Percentiles rank a stretch among this genome's conserved stretches.
phyloP scores from a whole-genome alignment of 1,140 invertebrate species.

The Coboldia fuscipes region DNA sequence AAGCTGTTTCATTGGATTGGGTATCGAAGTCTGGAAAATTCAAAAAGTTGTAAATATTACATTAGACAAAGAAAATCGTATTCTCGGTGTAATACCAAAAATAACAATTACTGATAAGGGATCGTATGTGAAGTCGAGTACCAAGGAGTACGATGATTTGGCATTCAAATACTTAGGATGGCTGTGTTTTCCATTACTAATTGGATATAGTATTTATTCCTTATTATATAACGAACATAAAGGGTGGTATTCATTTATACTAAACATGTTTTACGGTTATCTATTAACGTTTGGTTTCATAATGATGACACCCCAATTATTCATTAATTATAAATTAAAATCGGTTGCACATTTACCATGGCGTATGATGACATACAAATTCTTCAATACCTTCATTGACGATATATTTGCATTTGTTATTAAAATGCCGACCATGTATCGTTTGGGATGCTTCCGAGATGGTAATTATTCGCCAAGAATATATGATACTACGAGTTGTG shows the following conservation, averaged over 20 bases:
- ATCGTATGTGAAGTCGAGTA: conserved; percentile 88
- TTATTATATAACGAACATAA: conserved; percentile 95
- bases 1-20: conserved; percentile 76
- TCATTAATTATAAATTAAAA: conserved; percentile 98
- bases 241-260: conserved; percentile 90
- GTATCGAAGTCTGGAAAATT: conserved; percentile 99
- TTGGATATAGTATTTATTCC: conserved; percentile 87
- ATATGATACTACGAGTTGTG: conserved; percentile 1
- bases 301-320: conserved; percentile 98
- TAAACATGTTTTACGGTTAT: conserved; percentile 96
- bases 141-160: conserved; percentile 82
- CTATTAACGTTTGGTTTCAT: conserved; percentile 98
- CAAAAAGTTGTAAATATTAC: conserved; percentile 85
- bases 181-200: conserved; percentile 80
- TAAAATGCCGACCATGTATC: conserved; percentile 97
- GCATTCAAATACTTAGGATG: conserved; percentile 95
- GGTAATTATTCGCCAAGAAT: conserved; percentile 27
- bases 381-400: conserved; percentile 99
- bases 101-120: conserved; percentile 81
- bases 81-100: conserved; percentile 61
- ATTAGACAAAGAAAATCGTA: conserved; percentile 47
- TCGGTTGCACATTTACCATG: conserved; percentile 97
- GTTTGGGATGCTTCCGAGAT: conserved; percentile 89
- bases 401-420: conserved; percentile 99
- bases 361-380: conserved; percentile 99